These are phyloP conservation scores for Phyllopteryx taeniolatus DNA, from an alignment of 2,113 vertebrate species.

Conservation along the genomic window DNA sequence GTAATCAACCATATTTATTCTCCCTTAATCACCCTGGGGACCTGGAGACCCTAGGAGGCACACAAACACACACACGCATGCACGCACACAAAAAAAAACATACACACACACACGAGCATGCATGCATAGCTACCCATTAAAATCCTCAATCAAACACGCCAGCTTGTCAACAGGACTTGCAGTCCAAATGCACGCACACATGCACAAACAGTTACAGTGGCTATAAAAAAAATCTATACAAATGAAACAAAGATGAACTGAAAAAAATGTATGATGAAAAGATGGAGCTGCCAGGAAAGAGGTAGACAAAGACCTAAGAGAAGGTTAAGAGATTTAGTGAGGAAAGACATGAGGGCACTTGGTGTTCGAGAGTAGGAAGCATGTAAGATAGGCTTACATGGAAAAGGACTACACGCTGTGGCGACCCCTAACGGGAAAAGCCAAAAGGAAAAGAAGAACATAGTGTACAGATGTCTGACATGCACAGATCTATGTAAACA, in stretches of 20 bases:
- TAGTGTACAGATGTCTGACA: too few species aligned
- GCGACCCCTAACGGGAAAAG: too few species aligned
- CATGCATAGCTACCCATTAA: conserved; percentile 9
- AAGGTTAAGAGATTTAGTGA: too few species aligned
- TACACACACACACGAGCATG: not conserved
- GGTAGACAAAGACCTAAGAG: too few species aligned
- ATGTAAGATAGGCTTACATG: too few species aligned
- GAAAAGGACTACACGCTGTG: too few species aligned
- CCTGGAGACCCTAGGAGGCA: conserved; percentile 57
- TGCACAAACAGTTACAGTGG: not conserved
- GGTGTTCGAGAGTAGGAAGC: too few species aligned
- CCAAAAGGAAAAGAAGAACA: too few species aligned
- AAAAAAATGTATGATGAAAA: too few species aligned
- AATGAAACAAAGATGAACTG: not conserved
- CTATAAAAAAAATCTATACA: not conserved
- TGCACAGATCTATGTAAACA: too few species aligned
- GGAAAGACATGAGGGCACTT: too few species aligned
- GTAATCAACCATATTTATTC: conserved; percentile 81
- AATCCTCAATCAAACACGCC: conserved; percentile 35
- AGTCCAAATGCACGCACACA: conserved; percentile 6
- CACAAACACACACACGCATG: conserved; percentile 26
- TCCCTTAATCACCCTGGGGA: conserved; percentile 74
- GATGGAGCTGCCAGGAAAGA: too few species aligned
- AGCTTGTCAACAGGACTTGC: conserved; percentile 6
- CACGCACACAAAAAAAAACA: conserved; percentile 32